Evolutionary conservation across 2,113 vertebrate species (phyloP).

Genomic region (Kobus ellipsiprymnus): DNA sequence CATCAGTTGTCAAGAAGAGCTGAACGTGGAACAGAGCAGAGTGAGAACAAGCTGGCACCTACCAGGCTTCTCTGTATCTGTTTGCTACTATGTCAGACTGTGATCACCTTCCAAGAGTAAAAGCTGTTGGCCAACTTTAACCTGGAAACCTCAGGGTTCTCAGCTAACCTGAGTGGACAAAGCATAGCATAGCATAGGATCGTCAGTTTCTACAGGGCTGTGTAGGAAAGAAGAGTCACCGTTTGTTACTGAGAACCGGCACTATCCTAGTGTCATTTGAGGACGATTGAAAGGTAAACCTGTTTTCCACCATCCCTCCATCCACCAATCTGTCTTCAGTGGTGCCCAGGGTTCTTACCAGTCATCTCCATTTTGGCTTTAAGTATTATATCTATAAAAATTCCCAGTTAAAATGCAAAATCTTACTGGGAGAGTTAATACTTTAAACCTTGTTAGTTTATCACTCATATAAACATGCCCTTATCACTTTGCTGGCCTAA

Average conservation of each 20-base stretch:
- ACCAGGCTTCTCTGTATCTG: background rate
- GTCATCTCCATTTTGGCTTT: background rate
- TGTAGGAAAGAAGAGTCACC: background rate
- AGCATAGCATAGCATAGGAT: background rate
- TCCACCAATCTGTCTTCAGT: background rate
- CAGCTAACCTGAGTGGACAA: background rate
- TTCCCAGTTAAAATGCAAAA: background rate
- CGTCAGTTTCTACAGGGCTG: background rate
- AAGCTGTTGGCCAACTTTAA: background rate
- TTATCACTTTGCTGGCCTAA: background rate
- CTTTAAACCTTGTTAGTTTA: background rate
- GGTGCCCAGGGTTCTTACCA: background rate
- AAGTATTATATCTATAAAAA: background rate
- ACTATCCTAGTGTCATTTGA: background rate
- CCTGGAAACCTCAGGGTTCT: background rate
- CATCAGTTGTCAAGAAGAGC: background rate
- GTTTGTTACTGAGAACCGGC: background rate
- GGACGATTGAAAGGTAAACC: background rate
- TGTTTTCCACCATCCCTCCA: background rate
- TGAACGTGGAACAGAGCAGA: background rate
- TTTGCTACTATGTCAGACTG: background rate
- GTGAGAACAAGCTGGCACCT: background rate
- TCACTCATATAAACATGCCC: background rate
- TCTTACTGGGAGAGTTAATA: background rate
- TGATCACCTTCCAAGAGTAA: background rate